Evolutionary conservation across 2,797 vertebrate species (phyloP), one percentile per base, ranked within the genome.

Genomic region (Crenuchus spilurus): DNA sequence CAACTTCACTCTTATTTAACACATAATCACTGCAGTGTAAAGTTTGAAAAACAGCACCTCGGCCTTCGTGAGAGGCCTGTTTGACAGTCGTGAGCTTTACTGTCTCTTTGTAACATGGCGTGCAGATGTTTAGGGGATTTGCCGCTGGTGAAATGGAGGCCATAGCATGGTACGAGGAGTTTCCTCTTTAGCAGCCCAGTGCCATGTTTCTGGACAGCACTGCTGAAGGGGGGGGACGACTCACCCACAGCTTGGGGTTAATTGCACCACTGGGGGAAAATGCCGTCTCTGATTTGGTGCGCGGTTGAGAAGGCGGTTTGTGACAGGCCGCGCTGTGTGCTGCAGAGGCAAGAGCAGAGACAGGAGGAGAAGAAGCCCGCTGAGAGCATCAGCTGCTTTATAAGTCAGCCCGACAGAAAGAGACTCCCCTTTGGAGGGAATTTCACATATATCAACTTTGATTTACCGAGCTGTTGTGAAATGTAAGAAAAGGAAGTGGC

Each of bases 221-320:
- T 57, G 48, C 44, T 78, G 75, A 70, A 58, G 57, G 58, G 46
- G 70, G 46, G 52, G 42, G 68, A 54, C 6, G 58, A 75, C 57
- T 77, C 64, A 76, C 62, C 58, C 78, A 69, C 74, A 66, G 80
- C 77, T 46, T 71, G 65, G 69, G 79, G 68, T 78, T 83, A 78
- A 86, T 80, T 79, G 60, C 67, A 67, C 69, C 52, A 67, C 48
- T 74, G 82, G 80, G 74, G 74, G 57, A 69, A 83, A 84, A 87
- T 37, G 22, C 65, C 77, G 54, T 60, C 63, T 72, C 75, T 69
- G 48, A 72, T 83, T 84, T 67, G 37, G 41, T 76, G 81, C 70
- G 74, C 63, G 78, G 74, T 74, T 74, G 77, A 83, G 64, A 31
- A 63, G 62, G 65, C 65, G 67, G 75, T 63, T 74, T 74, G 72